Evolutionary conservation across 2,888 invertebrate genomes (phyloP).

Genomic region (Hololepta plana): DNA sequence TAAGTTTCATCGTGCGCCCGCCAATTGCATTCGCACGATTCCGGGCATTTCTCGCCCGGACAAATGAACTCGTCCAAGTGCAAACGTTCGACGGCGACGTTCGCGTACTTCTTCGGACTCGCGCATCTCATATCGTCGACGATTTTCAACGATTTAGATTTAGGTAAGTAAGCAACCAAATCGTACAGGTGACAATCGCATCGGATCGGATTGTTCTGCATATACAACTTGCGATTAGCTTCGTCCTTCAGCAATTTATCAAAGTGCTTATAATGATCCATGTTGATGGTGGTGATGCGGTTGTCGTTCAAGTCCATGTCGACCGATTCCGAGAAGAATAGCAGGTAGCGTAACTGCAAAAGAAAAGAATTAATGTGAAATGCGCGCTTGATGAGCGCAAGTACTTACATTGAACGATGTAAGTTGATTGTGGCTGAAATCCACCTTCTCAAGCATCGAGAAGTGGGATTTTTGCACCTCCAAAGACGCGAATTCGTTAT

Average conservation of each 20-base stretch:
- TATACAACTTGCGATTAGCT: no score
- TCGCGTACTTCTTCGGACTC: slow-evolving; percentile 17
- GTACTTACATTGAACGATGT: slow-evolving; percentile 31
- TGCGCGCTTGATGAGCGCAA: no score
- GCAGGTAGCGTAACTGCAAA: no score
- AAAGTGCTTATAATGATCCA: no score
- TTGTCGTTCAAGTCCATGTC: slow-evolving; percentile 2
- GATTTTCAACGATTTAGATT: slow-evolving; percentile 4
- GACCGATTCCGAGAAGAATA: no score
- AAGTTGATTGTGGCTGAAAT: slow-evolving; percentile 48
- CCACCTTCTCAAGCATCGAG: slow-evolving; percentile 30
- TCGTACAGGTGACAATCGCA: slow-evolving; percentile 41
- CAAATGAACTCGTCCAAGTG: no score
- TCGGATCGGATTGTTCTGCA: slow-evolving; percentile 35
- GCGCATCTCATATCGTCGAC: slow-evolving; percentile 27
- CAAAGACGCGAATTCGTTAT: slow-evolving; percentile 13
- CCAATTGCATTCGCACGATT: slow-evolving; percentile 30
- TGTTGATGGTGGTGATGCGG: slow-evolving; percentile 2
- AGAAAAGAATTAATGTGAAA: slow-evolving; percentile 2
- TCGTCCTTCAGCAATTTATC: no score
- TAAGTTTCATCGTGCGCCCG: slow-evolving; percentile 29
- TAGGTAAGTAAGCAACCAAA: slow-evolving; percentile 34
- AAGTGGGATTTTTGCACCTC: no score
- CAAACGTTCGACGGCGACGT: slow-evolving; percentile 15
- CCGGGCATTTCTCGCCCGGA: slow-evolving; percentile 4